Base-by-base conservation (phyloP, 2,113 vertebrate genomes). In the Fulica atra region DNA sequence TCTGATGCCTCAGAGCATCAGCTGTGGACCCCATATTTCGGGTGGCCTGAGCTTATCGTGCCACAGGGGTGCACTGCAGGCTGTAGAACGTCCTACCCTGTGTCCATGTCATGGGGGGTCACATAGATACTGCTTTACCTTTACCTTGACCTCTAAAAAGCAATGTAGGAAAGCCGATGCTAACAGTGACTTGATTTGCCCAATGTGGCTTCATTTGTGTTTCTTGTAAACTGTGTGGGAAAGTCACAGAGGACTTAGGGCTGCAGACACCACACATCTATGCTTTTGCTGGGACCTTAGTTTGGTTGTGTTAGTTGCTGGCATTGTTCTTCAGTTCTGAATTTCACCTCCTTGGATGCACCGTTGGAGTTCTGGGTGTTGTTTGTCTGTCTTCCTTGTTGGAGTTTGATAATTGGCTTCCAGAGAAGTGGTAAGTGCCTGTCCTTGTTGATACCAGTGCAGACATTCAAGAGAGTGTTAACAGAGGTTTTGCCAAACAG, bases 21-120 rank as follows among this genome's bases (percentile, higher is more conserved):
- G 26, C 12, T 0, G 1, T 11, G 0, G 1, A 11, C 60, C 23
- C 54, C 17, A 14, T 4, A 5, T 38, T 42, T 53, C 26, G 1
- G 1, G 10, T 36, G 15, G 31, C 26, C 50, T 54, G 50, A 91
- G 64, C 42, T 63, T 26, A 1, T 26, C 28, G 59, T 63, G 48
- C 31, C 42, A 17, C 48, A 53, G 54, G 50, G 42, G 23, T 54
- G 65, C 50, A n/a, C 40, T 50, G 36, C 12, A 53, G 64, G 59
- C 68, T 61, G 28, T 51, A 46, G 57, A 36, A 36, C 25, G 24
- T 53, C 20, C 57, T n/a, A 16, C 46, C 20, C 33, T 14, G 5
- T 11, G 29, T 56, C 33, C n/a, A 31, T 21, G 9, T 9, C 25
- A 4, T 10, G 19, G 51, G 42, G 26, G 7, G 61, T 28, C 35